Base-by-base conservation (phyloP, 2,113 vertebrate genomes). In the Motacilla tschutschensis region DNA sequence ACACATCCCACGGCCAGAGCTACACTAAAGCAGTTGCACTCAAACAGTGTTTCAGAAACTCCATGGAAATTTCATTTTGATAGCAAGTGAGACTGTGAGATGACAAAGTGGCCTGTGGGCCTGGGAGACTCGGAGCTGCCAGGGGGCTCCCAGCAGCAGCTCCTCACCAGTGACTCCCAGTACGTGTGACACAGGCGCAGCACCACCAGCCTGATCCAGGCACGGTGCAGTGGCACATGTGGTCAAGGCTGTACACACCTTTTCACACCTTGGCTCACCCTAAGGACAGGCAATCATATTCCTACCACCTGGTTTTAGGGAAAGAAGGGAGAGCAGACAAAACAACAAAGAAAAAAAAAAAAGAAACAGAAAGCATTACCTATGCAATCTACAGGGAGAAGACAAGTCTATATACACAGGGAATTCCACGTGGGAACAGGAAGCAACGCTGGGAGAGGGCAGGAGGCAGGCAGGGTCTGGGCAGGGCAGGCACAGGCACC, bases 181-280 rank as follows among this genome's bases (percentile, higher is more conserved):
- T 1, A 22, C 6, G 16, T 2, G 31, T 1, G 1, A 44, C 36
- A 13, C 1, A 5, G 46, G 48, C 2, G 0, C 28, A 62, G 36
- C 17, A 8, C 53, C 70, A 6, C 2, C 33, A 48, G 46, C 70
- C 53, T 2, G 17, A 67, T 21, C 20, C 90, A 54, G 66, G 83
- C 73, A 17, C 72, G 13, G 33, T 4, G 51, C 38, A 29, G 70
- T 2, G 51, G 85, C 79, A 79, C 63, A 1, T 0, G 1, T 0
- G 41, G 63, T 31, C 55, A 74, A 74, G 76, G 86, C 67, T 19
- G 51, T 3, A 7, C 8, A 17, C 16, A 48, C 78, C 67, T 44
- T 25, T 44, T 64, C 9, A 28, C 41, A 21, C 38, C 79, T 17
- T 22, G 8, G 33, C 60, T 79, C 44, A 16, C 36, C 46, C 53